Evolutionary conservation across 2,888 invertebrate species (phyloP).

Genomic region (Lasius fuliginosus): DNA sequence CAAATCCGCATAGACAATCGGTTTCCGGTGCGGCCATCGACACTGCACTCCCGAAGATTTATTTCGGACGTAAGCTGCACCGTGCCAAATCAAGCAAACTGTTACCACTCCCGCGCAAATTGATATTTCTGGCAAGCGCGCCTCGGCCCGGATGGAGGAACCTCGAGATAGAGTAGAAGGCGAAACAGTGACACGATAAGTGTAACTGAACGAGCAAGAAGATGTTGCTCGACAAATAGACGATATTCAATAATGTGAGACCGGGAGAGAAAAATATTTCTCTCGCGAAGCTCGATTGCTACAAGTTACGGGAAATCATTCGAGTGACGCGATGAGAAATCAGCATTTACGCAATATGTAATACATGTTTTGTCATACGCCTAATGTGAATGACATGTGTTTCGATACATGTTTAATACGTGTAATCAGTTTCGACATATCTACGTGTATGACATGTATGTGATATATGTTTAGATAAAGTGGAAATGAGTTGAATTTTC

Average conservation of each 20-base stretch:
- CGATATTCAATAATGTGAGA: conserved; percentile 60
- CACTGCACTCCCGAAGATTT: conserved; percentile 67
- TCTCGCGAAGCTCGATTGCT: not conserved
- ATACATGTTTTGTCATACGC: conserved; percentile 7
- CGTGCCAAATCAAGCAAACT: conserved; percentile 81
- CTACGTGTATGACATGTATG: not conserved
- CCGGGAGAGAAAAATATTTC: conserved; percentile 22
- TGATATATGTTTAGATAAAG: not conserved
- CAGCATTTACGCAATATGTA: conserved; percentile 11
- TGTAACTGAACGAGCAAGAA: conserved; percentile 39
- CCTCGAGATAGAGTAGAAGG: conserved; percentile 26
- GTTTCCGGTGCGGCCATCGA: conserved; percentile 48
- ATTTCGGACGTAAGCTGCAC: conserved; percentile 73
- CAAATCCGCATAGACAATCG: conserved; percentile 61
- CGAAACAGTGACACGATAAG: conserved; percentile 53
- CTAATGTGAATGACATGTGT: conserved; percentile 29
- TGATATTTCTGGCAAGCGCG: conserved; percentile 81
- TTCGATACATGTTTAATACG: conserved; percentile 31
- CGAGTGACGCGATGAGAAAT: conserved; percentile 10
- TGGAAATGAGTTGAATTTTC: conserved; percentile 5
- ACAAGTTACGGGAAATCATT: conserved; percentile 10
- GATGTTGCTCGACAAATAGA: conserved; percentile 57
- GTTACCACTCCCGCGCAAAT: conserved; percentile 80
- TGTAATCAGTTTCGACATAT: not conserved
- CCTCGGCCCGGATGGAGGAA: conserved; percentile 22